A percentile compares a stretch with the other conserved stretches of the same genome.
Evolutionary conservation across 2,888 invertebrate species (phyloP).

Genomic region (Eupithecia insigniata): DNA sequence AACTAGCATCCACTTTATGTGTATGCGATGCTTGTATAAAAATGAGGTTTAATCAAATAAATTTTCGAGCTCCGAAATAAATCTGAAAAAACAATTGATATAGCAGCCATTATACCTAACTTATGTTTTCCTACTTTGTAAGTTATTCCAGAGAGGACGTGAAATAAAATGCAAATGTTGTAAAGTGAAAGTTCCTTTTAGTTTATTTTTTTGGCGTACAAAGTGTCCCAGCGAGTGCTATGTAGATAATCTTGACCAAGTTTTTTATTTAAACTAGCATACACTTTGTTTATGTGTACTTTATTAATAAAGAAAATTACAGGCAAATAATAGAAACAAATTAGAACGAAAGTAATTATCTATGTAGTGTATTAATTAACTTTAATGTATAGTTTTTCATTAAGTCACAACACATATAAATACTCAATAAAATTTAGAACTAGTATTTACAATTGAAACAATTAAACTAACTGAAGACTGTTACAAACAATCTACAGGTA

Average conservation of each 20-base stretch:
- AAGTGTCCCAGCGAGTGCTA: background rate
- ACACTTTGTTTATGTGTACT: background rate
- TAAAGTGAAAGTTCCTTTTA: conserved; percentile 51
- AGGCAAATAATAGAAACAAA: too few relatives aligned
- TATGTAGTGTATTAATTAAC: too few relatives aligned
- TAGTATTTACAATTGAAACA: too few relatives aligned
- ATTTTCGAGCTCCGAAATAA: conserved; percentile 45
- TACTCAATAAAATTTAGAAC: too few relatives aligned
- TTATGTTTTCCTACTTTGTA: conserved; percentile 49
- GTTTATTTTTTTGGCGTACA: conserved; percentile 45
- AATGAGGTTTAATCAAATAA: conserved; percentile 56
- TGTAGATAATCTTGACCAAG: background rate
- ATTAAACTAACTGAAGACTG: too few relatives aligned
- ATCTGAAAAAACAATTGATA: conserved; percentile 49
- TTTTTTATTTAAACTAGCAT: background rate
- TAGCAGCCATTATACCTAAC: conserved; percentile 48
- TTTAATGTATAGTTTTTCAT: too few relatives aligned
- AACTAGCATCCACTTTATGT: too few relatives aligned
- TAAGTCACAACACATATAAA: too few relatives aligned
- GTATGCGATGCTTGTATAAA: conserved; percentile 46
- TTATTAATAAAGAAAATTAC: too few relatives aligned
- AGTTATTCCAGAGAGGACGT: conserved; percentile 46
- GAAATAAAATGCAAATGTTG: conserved; percentile 62
- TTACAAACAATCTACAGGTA: too few relatives aligned
- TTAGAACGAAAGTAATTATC: too few relatives aligned